Evolutionary conservation across 2,113 vertebrate species (phyloP), one percentile per base, ranked within the genome.

Genomic region (Casuarius casuarius): DNA sequence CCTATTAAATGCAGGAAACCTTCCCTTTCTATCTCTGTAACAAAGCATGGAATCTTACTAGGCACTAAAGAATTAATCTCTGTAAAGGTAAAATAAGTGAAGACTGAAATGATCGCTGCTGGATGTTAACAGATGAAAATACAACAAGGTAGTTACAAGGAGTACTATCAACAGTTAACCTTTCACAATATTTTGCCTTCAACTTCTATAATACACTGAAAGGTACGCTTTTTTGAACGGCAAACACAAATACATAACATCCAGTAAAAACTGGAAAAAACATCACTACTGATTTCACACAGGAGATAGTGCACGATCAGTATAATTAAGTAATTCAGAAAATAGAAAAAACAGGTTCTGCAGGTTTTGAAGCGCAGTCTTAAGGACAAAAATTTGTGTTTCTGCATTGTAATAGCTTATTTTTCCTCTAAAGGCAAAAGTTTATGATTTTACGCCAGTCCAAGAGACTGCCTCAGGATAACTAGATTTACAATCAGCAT

Each of bases 401-500:
- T 74, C 91, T 86, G 88, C 94, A 96, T 84, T 77, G 70, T 62
- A 96, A 96, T 54, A 65, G 26, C n/a, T 51, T 90, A 89, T 93
- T 96, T 95, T 58, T 92, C 51, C 52, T 96, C 92, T 84, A 61
- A 82, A 93, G 51, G 87, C 18, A 94, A 93, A 87, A 68, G 44
- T 84, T 97, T 87, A 96, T 81, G 46, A 72, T 75, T 91, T 92
- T 89, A 91, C 89, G 89, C 48, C 74, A 84, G 80, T 65, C 86
- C 92, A 84, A 44, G 48, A 56, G 65, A 92, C 68, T 78, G 63
- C 92, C 80, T 92, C 79, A 68, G 73, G 86, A 78, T 78, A 95
- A 94, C 95, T 56, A 90, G 65, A 68, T 92, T 72, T 87, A n/a
- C 79, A 92, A 84, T 93, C 95, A 90, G 83, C 88, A 93, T 89